These are phyloP conservation scores for Mirounga angustirostris DNA, from an alignment of 2,113 vertebrate genomes.

Conservation along the genomic window DNA sequence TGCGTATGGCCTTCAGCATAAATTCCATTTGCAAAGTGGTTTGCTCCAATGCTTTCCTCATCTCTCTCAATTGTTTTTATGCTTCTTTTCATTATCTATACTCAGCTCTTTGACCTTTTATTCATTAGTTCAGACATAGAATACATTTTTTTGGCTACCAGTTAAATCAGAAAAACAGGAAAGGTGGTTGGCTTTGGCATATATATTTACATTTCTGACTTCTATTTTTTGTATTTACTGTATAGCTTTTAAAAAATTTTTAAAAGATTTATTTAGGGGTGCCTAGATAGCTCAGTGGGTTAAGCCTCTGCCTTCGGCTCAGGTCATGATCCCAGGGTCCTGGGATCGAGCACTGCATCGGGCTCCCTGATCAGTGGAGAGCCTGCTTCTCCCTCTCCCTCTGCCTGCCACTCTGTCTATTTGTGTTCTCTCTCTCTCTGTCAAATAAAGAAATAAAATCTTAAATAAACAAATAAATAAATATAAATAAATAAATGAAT, in stretches of 20 bases:
- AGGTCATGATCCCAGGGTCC: too few species aligned
- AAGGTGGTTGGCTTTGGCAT: not conserved
- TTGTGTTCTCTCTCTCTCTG: too few species aligned
- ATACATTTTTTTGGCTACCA: constrained; percentile 9
- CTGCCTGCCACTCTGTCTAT: too few species aligned
- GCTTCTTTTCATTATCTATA: constrained; percentile 36
- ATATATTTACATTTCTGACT: not conserved
- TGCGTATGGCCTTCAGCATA: constrained; percentile 46
- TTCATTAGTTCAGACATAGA: constrained; percentile 56
- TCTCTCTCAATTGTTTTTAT: constrained; percentile 64
- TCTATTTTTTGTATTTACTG: constrained; percentile 36
- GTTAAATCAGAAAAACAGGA: constrained; percentile 47
- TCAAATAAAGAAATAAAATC: too few species aligned
- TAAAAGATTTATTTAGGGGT: not conserved
- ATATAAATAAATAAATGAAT: too few species aligned
- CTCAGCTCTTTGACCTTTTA: constrained; percentile 54
- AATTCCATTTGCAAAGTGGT: not conserved
- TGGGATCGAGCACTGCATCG: too few species aligned
- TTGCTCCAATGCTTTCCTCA: not conserved
- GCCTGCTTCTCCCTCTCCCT: too few species aligned
- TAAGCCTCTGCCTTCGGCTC: too few species aligned
- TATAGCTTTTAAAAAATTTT: not conserved
- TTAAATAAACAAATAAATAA: too few species aligned
- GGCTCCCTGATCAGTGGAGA: too few species aligned
- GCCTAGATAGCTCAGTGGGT: too few species aligned